Evolutionary conservation across 2,888 invertebrate species (phyloP), one percentile per base, ranked within the genome.

Genomic region (Chrysolina americana): DNA sequence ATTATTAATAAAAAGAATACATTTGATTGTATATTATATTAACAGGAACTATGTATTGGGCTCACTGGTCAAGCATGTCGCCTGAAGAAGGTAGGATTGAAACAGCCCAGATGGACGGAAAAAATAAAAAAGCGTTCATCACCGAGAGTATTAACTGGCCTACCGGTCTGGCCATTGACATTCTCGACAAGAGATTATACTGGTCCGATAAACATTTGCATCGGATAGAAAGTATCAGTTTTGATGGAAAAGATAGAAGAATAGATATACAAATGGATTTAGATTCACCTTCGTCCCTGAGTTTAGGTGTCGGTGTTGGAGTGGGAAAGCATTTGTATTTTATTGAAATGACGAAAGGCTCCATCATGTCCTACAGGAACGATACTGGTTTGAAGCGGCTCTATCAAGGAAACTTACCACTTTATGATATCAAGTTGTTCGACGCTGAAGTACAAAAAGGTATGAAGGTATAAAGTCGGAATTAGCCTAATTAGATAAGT

Each of bases 71-170:
- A 28, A 87, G 88, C 21, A 86, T 86, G 17, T 82, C 80, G 80
- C 87, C 84, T 2, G 83, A 86, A 68, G 86, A 86, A 68, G 93
- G 93, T 10, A 91, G 91, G 78, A 92, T 96, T 80, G 92, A 93
- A 86, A 89, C 90, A 59, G 92, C 94, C 23, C 91, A 91, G 89
- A 93, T 96, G 93, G 95, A 95, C 88, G 96, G 95, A 13, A 88
- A 90, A 19, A 74, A 78, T 15, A 80, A 92, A 66, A 89, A 89
- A 82, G 85, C 88, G 69, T 85, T 86, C 50, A 87, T 93, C 13
- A 87, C 85, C 75, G 80, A 83, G 0, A 88, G 88, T 50, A 88
- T 94, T 76, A 90, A 91, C 83, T 95, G 94, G 94, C 95, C 96
- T 4, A 93, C 92, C 83, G 95, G 95, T 11, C 89, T 96, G 68